Conservation (phyloP, 2,888 invertebrate species). For the Nomada hirtipes region DNA sequence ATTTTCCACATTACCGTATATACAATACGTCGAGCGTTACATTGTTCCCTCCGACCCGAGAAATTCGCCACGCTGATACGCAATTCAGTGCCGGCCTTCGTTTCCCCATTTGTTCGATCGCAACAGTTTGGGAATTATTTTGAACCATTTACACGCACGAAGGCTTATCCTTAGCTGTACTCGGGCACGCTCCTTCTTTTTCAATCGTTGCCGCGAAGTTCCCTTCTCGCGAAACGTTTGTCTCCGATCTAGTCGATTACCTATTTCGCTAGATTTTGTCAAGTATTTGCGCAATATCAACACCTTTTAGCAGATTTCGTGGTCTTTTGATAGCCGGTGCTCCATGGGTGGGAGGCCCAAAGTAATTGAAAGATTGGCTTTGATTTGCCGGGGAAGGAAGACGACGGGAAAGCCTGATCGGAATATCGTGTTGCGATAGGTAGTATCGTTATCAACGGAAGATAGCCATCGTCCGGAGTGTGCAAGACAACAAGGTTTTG, state of each 20-base stretch:
- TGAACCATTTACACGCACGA: no score
- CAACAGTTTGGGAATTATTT: no score
- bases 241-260: not conserved
- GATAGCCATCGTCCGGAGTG: slow-evolving; percentile 61
- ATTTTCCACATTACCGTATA: not conserved
- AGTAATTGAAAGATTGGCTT: slow-evolving; percentile 23
- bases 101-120: slow-evolving; percentile 16
- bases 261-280: not conserved
- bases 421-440: slow-evolving; percentile 56
- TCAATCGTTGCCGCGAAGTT: no score
- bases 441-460: slow-evolving; percentile 65
- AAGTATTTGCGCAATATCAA: not conserved
- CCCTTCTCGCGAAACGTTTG: no score
- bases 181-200: no score
- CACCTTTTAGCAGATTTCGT: not conserved
- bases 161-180: no score
- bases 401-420: slow-evolving; percentile 3
- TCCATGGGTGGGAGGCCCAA: not conserved
- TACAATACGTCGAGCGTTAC: not conserved
- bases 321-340: not conserved
- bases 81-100: not conserved
- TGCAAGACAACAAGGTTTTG: slow-evolving; percentile 31
- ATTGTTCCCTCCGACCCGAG: no score
- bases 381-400: slow-evolving; percentile 22
- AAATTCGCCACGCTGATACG: not conserved